A percentile compares a stretch with the other conserved stretches of the same genome.
Evolutionary conservation across 2,888 invertebrate species (phyloP).

Genomic region (Cryptops parisi): DNA sequence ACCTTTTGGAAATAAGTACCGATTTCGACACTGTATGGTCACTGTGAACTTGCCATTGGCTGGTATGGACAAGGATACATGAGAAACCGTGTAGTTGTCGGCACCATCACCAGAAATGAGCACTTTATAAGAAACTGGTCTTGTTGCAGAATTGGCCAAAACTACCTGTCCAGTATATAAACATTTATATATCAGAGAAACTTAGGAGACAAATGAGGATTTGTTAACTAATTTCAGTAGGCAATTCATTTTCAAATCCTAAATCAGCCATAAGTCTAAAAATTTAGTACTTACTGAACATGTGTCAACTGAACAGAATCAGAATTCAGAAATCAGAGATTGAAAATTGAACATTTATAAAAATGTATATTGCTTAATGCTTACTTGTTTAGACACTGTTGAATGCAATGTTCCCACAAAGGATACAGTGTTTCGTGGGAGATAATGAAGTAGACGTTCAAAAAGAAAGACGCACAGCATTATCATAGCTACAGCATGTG

Average conservation of each 20-base stretch:
- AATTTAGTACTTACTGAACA: too few species aligned
- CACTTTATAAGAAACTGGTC: not conserved
- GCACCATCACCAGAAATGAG: not conserved
- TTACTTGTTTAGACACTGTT: slow-evolving; percentile 2
- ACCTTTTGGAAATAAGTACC: not conserved
- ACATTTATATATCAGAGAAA: not conserved
- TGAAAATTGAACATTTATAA: too few species aligned
- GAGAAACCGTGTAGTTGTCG: not conserved
- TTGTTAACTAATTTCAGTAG: too few species aligned
- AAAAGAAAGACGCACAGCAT: slow-evolving; percentile 6
- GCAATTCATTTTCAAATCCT: too few species aligned
- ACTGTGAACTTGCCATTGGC: slow-evolving; percentile 6
- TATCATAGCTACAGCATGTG: slow-evolving; percentile 6
- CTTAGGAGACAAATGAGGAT: not conserved
- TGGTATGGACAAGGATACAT: not conserved
- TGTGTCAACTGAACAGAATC: too few species aligned
- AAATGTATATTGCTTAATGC: too few species aligned
- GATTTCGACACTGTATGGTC: slow-evolving; percentile 1
- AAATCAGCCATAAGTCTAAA: too few species aligned
- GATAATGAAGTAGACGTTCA: slow-evolving; percentile 1
- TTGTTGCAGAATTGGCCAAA: not conserved
- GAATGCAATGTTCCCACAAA: not conserved
- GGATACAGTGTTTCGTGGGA: not conserved
- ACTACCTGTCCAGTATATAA: too few species aligned
- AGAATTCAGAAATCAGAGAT: too few species aligned